Conservation (phyloP, 1,140 invertebrate species). For the Pollicipes pollicipes region DNA sequence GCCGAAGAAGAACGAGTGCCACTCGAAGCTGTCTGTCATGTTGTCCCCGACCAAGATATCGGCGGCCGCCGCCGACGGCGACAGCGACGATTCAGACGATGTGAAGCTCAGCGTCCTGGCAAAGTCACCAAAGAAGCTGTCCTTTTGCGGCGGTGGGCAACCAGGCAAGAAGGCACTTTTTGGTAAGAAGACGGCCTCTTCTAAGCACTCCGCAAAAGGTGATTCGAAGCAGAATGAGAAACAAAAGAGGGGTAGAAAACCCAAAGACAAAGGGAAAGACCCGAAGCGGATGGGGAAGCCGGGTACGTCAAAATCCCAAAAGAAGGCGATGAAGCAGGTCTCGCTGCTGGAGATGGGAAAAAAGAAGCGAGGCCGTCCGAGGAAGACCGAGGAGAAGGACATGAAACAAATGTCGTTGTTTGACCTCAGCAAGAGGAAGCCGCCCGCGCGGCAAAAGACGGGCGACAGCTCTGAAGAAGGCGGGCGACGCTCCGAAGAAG, state of each 20-base stretch:
- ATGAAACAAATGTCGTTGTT: neutral
- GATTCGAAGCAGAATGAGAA: neutral
- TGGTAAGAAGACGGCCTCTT: neutral
- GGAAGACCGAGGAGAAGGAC: neutral
- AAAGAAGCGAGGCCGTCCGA: neutral
- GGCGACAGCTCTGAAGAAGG: too few species aligned
- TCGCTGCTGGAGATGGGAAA: neutral
- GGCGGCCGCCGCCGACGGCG: neutral
- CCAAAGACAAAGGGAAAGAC: neutral
- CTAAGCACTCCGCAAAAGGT: neutral
- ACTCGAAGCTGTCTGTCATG: neutral
- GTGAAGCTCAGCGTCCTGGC: neutral
- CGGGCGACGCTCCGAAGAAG: neutral
- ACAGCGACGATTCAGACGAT: neutral
- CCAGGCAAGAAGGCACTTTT: neutral
- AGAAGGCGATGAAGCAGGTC: neutral
- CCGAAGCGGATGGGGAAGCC: neutral
- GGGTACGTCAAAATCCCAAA: too few species aligned
- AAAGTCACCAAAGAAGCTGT: neutral
- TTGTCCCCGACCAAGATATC: neutral
- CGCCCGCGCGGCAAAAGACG: neutral
- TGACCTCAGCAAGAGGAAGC: neutral
- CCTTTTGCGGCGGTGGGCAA: neutral
- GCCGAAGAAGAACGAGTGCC: neutral
- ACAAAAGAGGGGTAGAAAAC: neutral